These are phyloP conservation scores for Piezodorus guildinii DNA, from an alignment of 1,140 invertebrate genomes.

Conservation along the genomic window DNA sequence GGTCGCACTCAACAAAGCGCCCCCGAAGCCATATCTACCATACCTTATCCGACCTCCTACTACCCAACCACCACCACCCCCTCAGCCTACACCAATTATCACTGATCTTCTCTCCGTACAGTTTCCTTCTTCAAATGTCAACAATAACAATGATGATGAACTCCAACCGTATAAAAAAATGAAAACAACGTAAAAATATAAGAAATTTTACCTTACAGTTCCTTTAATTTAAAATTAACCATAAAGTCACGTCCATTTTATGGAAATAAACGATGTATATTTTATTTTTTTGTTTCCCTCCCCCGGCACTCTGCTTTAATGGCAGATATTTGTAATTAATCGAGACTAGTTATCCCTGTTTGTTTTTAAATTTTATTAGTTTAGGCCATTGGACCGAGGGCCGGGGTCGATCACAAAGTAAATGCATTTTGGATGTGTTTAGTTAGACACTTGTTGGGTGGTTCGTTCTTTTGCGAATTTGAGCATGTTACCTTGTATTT, in stretches of 20 bases:
- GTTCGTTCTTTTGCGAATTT: constrained; percentile 40
- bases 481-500: constrained; percentile 32
- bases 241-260: constrained; percentile 11
- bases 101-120: constrained; percentile 30
- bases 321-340: not conserved
- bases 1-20: constrained; percentile 41
- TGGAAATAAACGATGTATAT: not conserved
- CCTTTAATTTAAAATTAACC: constrained; percentile 9
- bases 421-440: constrained; percentile 24
- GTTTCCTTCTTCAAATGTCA: constrained; percentile 25
- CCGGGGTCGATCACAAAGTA: constrained; percentile 6
- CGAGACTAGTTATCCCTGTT: not conserved
- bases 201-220: constrained; percentile 13
- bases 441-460: constrained; percentile 30
- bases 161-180: constrained; percentile 76
- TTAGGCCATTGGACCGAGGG: constrained; percentile 10
- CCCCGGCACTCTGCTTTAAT: constrained; percentile 5
- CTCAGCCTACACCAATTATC: constrained; percentile 28
- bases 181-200: constrained; percentile 60
- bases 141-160: constrained; percentile 43
- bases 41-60: constrained; percentile 30
- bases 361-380: not conserved
- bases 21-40: constrained; percentile 27
- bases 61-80: constrained; percentile 30
- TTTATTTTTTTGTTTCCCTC: not conserved